Conservation (phyloP, 2,113 vertebrate species). For the human region DNA sequence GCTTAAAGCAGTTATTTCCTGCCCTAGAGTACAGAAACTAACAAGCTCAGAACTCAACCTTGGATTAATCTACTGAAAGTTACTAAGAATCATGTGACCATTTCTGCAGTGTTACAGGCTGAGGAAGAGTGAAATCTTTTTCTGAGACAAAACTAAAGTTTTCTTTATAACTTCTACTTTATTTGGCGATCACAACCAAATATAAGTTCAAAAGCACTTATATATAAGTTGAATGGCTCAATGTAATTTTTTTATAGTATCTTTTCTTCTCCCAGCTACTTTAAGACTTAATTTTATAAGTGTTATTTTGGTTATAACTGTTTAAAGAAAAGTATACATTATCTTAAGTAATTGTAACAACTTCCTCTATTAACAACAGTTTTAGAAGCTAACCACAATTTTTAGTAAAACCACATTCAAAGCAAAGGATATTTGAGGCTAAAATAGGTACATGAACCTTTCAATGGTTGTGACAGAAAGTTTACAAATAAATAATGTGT, state of each 20-base stretch:
- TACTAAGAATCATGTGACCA: neutral
- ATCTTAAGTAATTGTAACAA: slow-evolving; percentile 1
- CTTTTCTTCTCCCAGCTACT: neutral
- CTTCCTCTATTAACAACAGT: neutral
- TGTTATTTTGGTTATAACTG: slow-evolving; percentile 7
- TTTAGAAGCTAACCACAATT: slow-evolving; percentile 5
- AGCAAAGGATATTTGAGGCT: neutral
- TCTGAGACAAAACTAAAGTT: neutral
- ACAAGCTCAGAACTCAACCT: neutral
- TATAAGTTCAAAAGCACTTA: neutral
- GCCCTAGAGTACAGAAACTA: neutral
- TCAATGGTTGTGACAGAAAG: neutral
- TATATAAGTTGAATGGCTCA: neutral
- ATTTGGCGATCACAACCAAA: neutral
- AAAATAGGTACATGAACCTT: neutral
- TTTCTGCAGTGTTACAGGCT: neutral
- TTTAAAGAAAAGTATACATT: neutral
- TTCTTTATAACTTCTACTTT: neutral
- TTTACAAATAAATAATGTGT: neutral
- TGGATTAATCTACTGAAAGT: neutral
- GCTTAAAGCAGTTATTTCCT: neutral
- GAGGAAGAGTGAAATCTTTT: neutral
- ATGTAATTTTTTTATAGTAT: neutral
- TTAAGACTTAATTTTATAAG: neutral
- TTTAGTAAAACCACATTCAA: slow-evolving; percentile 34